Percentiles rank a stretch among this genome's conserved stretches.
phyloP scores from a whole-genome alignment of 2,888 invertebrate genomes.

The Drosophila helvetica region DNA sequence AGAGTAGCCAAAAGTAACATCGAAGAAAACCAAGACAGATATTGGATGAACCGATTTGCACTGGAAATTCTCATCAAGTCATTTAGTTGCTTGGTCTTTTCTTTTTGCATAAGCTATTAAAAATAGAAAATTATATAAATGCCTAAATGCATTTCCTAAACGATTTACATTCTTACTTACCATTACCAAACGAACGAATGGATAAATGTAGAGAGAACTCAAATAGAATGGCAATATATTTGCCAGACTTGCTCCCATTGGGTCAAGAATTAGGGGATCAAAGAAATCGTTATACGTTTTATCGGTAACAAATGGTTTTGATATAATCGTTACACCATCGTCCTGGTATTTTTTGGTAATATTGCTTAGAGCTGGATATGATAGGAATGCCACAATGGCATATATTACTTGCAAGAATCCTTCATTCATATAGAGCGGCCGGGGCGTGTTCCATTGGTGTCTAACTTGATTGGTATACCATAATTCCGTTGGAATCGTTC shows the following conservation, averaged over 20 bases:
- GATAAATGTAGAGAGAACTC: conserved; percentile 20
- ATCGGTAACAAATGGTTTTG: conserved; percentile 15
- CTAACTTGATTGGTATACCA: conserved; percentile 19
- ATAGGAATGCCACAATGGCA: conserved; percentile 12
- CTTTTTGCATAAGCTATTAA: conserved; percentile 20
- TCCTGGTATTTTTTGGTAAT: not conserved
- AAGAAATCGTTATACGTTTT: not conserved
- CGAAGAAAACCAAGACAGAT: conserved; percentile 24
- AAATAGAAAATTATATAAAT: not conserved
- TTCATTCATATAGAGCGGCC: conserved; percentile 8
- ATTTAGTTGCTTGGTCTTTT: conserved; percentile 14
- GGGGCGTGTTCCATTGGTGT: not conserved
- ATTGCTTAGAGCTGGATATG: not conserved
- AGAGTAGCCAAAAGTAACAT: not conserved
- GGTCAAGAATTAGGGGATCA: conserved; percentile 4
- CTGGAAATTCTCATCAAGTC: conserved; percentile 33
- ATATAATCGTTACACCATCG: conserved; percentile 1
- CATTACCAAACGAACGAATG: conserved; percentile 25
- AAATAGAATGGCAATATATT: conserved; percentile 22
- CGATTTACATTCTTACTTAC: conserved; percentile 1
- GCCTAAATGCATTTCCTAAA: too few relatives aligned
- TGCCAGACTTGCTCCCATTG: not conserved
- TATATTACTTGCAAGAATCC: conserved; percentile 17
- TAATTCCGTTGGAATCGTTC: conserved; percentile 11
- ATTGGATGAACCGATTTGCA: conserved; percentile 16